These are phyloP conservation scores for Sarcophilus harrisii DNA, from an alignment of 2,797 vertebrate genomes.

Conservation along the genomic window DNA sequence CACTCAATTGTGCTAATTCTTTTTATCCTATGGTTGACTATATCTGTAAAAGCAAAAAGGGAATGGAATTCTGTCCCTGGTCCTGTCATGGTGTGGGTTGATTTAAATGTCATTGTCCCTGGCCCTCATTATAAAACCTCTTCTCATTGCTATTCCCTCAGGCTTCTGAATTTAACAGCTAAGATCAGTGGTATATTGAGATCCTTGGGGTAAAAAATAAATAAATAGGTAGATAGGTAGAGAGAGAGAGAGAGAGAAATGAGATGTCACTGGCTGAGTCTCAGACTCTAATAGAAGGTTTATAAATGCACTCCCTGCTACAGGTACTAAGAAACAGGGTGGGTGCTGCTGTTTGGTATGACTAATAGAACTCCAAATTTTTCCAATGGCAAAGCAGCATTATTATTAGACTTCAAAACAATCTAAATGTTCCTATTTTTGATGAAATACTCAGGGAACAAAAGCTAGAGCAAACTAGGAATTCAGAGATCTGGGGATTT, in stretches of 20 bases:
- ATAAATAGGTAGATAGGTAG: too few relatives aligned
- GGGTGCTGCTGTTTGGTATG: conserved; percentile 22
- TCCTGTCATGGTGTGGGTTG: neutral
- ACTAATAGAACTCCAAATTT: conserved; percentile 57
- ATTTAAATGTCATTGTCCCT: neutral
- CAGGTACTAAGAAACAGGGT: conserved; percentile 8
- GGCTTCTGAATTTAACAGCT: neutral
- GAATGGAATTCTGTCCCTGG: neutral
- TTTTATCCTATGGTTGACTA: neutral
- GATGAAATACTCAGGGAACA: conserved; percentile 61
- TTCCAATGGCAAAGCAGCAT: conserved; percentile 64
- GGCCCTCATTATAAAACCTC: neutral
- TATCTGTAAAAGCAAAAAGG: neutral
- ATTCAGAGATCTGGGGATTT: conserved; percentile 54
- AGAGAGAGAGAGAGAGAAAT: too few relatives aligned
- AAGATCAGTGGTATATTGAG: neutral
- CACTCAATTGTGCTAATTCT: neutral
- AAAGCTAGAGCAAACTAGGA: conserved; percentile 52
- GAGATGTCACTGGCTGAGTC: neutral
- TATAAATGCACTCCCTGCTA: neutral
- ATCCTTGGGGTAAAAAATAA: neutral
- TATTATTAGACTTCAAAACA: conserved; percentile 61
- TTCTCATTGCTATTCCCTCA: neutral
- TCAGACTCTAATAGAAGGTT: neutral
- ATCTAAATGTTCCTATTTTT: conserved; percentile 68